Evolutionary conservation across 37 sponge, comb jelly and placozoan species (phyloP), one percentile per base, ranked within the genome.

Genomic region (Axinella damicornis): DNA sequence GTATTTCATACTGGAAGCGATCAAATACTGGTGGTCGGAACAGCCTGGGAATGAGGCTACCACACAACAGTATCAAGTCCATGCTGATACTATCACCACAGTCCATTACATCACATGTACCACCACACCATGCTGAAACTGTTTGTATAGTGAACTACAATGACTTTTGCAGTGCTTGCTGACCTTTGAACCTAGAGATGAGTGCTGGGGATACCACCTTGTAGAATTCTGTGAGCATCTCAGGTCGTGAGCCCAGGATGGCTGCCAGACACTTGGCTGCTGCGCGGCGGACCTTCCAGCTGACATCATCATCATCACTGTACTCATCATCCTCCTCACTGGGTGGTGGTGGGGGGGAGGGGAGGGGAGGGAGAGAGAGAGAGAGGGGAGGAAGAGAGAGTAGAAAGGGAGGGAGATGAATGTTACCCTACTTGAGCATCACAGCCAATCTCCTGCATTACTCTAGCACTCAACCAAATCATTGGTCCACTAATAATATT

Each of bases 231-330:
- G 72, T 38, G 27, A 98, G 71, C 88, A 98, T 78, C 30, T 98
- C 99, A 0, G 91, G 95, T 38, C 99, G 83, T 1, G 97, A 91
- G 58, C 88, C 79, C 11, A 96, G 76, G 62, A 93, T 79, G 53
- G 88, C 93, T 18, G 88, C 82, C 55, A 97, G 77, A 78, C 91
- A 93, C 77, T 95, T 97, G 64, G 95, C 96, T 56, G 96, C 57
- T 31, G 96, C 96, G 22, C 96, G 77, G 2, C 96, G 73, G 40
- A 96, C 99, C 76, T 98, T 98, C 99, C 99, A 98, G 64, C 99
- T 98, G 38, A 98, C 88, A 77, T 98, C 99, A 76, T 98, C 99
- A 69, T 98, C 99, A 88, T 98, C 99, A 77, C 95, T 94, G 86
- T 98, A 98, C 61, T 96, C 96, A 81, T 96, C 98, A 34, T 98